These are phyloP conservation scores for Leucophenga montana DNA, from an alignment of 2,888 invertebrate species.

Conservation along the genomic window DNA sequence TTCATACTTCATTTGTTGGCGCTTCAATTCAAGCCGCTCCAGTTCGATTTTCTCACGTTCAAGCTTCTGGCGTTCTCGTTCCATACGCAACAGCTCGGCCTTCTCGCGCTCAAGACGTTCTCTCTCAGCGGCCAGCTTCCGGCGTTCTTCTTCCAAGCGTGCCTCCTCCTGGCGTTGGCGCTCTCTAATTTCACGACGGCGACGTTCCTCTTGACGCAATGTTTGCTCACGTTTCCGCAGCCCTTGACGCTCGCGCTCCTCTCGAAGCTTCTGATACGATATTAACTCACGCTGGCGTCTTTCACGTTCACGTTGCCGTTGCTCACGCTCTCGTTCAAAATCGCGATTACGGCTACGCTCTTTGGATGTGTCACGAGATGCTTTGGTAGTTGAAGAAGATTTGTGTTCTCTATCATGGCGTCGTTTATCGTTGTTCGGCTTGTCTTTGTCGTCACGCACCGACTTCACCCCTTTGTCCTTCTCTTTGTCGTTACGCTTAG, in stretches of 20 bases:
- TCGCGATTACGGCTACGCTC: constrained; percentile 60
- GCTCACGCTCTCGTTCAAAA: constrained; percentile 64
- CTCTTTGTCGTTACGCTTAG: constrained; percentile 48
- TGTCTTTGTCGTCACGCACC: constrained; percentile 48
- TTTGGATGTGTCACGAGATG: constrained; percentile 42
- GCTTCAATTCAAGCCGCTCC: constrained; percentile 87
- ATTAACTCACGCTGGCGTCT: constrained; percentile 78
- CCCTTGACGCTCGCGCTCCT: constrained; percentile 85
- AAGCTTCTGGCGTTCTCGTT: constrained; percentile 86
- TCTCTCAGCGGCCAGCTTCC: constrained; percentile 86
- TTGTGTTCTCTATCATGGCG: constrained; percentile 49
- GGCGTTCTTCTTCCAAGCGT: constrained; percentile 85
- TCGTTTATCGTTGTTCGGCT: constrained; percentile 40
- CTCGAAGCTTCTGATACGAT: constrained; percentile 87
- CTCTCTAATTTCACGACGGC: constrained; percentile 86
- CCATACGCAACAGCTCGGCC: constrained; percentile 86
- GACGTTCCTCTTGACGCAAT: constrained; percentile 83
- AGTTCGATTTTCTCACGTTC: constrained; percentile 83
- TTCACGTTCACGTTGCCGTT: constrained; percentile 66
- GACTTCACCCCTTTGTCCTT: constrained; percentile 40
- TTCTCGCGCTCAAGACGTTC: constrained; percentile 92
- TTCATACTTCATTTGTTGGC: constrained; percentile 82
- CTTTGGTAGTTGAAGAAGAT: constrained; percentile 42
- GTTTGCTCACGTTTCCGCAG: constrained; percentile 87
- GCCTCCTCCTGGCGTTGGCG: constrained; percentile 89